Evolutionary conservation across 2,888 invertebrate genomes (phyloP).

Genomic region (Dione juno): DNA sequence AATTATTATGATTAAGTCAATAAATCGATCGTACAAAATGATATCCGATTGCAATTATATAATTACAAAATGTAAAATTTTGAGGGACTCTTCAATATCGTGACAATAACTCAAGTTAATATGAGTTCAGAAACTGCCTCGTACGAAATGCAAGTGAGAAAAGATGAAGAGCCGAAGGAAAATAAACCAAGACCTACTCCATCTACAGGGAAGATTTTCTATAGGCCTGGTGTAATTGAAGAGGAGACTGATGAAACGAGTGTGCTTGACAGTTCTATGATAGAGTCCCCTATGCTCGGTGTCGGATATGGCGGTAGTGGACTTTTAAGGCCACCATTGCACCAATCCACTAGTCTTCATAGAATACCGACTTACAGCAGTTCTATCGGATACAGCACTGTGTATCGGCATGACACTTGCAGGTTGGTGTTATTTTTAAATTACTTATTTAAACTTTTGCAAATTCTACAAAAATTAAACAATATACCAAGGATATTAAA

Average conservation of each 20-base stretch:
- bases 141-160: slow-evolving; percentile 70
- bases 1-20: slow-evolving; percentile 38
- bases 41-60: slow-evolving; percentile 35
- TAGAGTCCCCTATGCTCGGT: slow-evolving; percentile 74
- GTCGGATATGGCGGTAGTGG: slow-evolving; percentile 62
- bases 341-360: slow-evolving; percentile 77
- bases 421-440: slow-evolving; percentile 78
- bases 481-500: background rate
- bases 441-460: no score
- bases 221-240: slow-evolving; percentile 74
- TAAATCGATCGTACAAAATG: slow-evolving; percentile 34
- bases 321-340: slow-evolving; percentile 63
- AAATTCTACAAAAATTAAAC: background rate
- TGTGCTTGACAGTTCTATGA: slow-evolving; percentile 72
- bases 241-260: slow-evolving; percentile 80
- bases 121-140: slow-evolving; percentile 63
- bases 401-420: slow-evolving; percentile 82
- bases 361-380: slow-evolving; percentile 85
- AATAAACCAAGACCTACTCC: slow-evolving; percentile 57
- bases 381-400: slow-evolving; percentile 83
- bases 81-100: slow-evolving; percentile 51
- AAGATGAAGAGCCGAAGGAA: slow-evolving; percentile 58
- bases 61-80: slow-evolving; percentile 21
- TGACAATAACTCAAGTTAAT: slow-evolving; percentile 53
- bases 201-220: slow-evolving; percentile 76